phyloP scores from a whole-genome alignment of 2,113 vertebrate genomes.

The Podarcis cretensis region DNA sequence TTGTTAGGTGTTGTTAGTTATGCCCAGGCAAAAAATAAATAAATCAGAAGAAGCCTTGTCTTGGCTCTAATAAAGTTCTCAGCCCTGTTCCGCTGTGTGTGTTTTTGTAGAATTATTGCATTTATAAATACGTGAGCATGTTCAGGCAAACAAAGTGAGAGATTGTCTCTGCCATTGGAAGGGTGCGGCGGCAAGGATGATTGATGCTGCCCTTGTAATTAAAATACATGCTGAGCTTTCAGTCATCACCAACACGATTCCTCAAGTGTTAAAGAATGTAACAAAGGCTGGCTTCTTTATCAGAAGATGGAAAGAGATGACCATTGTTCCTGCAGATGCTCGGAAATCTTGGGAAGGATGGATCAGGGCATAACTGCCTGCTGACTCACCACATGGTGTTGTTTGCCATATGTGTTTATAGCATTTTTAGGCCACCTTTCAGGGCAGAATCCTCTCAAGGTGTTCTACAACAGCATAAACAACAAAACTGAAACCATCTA shows the following conservation, averaged over 20 bases:
- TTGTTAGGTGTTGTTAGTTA: background rate
- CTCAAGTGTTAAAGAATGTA: background rate
- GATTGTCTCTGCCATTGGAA: background rate
- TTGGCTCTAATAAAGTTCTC: background rate
- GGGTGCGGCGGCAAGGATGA: background rate
- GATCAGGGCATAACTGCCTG: background rate
- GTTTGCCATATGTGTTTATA: background rate
- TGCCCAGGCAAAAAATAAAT: background rate
- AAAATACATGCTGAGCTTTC: background rate
- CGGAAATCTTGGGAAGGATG: background rate
- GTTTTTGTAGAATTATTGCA: background rate
- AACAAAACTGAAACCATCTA: too few relatives aligned
- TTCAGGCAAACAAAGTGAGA: background rate
- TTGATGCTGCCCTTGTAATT: background rate
- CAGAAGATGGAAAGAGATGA: background rate
- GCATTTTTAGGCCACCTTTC: too few relatives aligned
- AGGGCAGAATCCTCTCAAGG: too few relatives aligned
- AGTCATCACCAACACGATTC: background rate
- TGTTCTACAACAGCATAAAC: too few relatives aligned
- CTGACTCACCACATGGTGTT: too few relatives aligned
- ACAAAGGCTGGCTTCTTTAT: background rate
- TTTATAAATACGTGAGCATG: conserved; percentile 12
- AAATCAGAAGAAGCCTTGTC: background rate
- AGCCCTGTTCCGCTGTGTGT: background rate
- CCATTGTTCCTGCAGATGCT: background rate